These are phyloP conservation scores for Ichneumoninae sp. DNA, from an alignment of 2,888 invertebrate genomes.

Conservation along the genomic window DNA sequence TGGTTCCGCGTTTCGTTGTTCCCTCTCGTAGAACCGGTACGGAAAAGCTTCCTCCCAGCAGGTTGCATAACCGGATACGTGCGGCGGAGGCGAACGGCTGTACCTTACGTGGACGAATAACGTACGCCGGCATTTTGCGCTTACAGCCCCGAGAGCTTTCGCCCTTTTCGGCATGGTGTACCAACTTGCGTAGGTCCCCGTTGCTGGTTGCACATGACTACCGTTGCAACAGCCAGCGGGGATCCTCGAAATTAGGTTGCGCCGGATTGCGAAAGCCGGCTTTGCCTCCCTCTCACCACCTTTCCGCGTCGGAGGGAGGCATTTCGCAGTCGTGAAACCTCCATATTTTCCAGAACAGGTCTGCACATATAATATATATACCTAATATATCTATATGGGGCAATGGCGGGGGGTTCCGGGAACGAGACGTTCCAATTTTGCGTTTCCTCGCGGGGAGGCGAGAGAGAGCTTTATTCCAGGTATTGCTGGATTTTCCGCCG, in stretches of 20 bases:
- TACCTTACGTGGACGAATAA: slow-evolving; percentile 58
- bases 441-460: slow-evolving; percentile 40
- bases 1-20: slow-evolving; percentile 37
- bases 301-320: slow-evolving; percentile 29
- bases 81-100: slow-evolving; percentile 39
- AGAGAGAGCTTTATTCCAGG: slow-evolving; percentile 23
- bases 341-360: slow-evolving; percentile 63
- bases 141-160: slow-evolving; percentile 41
- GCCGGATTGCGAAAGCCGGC: slow-evolving; percentile 65
- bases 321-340: slow-evolving; percentile 66
- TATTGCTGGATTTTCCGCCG: slow-evolving; percentile 43
- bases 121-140: slow-evolving; percentile 45
- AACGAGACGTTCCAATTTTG: slow-evolving; percentile 65
- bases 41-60: slow-evolving; percentile 70
- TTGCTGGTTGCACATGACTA: slow-evolving; percentile 47
- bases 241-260: slow-evolving; percentile 68
- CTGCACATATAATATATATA: slow-evolving; percentile 6
- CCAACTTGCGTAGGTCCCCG: slow-evolving; percentile 7
- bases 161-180: slow-evolving; percentile 24
- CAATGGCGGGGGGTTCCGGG: slow-evolving; percentile 33
- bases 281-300: slow-evolving; percentile 30
- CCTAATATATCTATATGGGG: slow-evolving; percentile 11
- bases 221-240: slow-evolving; percentile 42
- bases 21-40: slow-evolving; percentile 44
- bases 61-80: slow-evolving; percentile 54